phyloP scores from a whole-genome alignment of 1,140 invertebrate species.

The Sminthurides bifidus region DNA sequence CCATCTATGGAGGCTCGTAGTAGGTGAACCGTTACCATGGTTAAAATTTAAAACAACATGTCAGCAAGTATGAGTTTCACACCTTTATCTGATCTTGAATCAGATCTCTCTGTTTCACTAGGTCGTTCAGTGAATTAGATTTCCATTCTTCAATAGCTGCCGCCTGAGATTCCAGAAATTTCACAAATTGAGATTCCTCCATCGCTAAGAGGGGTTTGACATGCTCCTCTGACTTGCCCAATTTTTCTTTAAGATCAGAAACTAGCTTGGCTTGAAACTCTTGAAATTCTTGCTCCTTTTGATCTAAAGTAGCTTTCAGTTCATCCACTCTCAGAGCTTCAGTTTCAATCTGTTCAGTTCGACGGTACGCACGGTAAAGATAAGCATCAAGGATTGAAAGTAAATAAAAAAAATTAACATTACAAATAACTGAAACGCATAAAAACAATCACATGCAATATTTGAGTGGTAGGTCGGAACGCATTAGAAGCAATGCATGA shows the following conservation, averaged over 20 bases:
- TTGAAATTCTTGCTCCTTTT: conserved; percentile 21
- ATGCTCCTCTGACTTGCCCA: conserved; percentile 19
- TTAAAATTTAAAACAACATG: no score
- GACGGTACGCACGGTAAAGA: background rate
- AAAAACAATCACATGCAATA: background rate
- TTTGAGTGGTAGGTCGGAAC: background rate
- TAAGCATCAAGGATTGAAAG: background rate
- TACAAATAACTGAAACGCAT: background rate
- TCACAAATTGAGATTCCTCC: conserved; percentile 16
- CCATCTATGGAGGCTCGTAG: no score
- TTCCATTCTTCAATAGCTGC: conserved; percentile 27
- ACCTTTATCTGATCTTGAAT: conserved; percentile 20
- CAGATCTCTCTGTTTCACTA: conserved; percentile 13
- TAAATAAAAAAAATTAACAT: background rate
- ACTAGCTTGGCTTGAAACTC: conserved; percentile 2
- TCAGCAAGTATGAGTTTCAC: no score
- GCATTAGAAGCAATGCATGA: no score
- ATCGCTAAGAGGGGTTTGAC: conserved; percentile 15
- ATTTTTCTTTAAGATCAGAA: conserved; percentile 12
- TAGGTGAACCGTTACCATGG: no score
- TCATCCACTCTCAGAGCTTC: conserved; percentile 22
- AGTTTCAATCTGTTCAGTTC: conserved; percentile 24
- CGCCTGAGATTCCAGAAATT: conserved; percentile 14
- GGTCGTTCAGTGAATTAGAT: conserved; percentile 3
- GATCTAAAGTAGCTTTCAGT: conserved; percentile 15